These are phyloP conservation scores for Oreochromis aureus DNA, from an alignment of 2,113 vertebrate species.

Conservation along the genomic window DNA sequence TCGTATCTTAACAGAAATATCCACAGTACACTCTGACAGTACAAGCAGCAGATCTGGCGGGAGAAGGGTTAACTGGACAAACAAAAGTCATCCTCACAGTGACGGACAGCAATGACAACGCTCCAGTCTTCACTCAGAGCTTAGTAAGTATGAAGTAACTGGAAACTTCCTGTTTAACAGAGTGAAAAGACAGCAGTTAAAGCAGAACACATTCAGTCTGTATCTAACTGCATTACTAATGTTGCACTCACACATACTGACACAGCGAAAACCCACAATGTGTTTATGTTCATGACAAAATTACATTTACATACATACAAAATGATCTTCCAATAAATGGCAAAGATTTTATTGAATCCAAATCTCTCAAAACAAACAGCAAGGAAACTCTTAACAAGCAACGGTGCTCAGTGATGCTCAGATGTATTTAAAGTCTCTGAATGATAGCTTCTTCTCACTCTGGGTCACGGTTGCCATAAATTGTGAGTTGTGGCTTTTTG, in stretches of 20 bases:
- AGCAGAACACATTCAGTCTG: accelerated
- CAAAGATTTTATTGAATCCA: too few relatives aligned
- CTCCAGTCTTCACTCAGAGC: slow-evolving; percentile 67
- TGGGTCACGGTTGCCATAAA: too few relatives aligned
- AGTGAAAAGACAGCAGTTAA: not conserved
- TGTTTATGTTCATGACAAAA: too few relatives aligned
- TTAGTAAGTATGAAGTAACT: slow-evolving; percentile 60
- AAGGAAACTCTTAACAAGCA: too few relatives aligned
- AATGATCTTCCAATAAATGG: too few relatives aligned
- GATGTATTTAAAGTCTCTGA: too few relatives aligned
- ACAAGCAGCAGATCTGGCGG: not conserved
- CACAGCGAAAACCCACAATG: not conserved
- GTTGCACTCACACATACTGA: not conserved
- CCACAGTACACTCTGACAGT: not conserved
- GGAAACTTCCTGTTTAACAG: not conserved
- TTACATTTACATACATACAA: too few relatives aligned
- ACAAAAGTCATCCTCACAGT: slow-evolving; percentile 76
- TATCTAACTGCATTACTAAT: not conserved
- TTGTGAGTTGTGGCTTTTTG: too few relatives aligned
- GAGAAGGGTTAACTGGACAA: slow-evolving; percentile 45
- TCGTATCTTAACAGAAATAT: not conserved
- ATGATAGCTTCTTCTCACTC: too few relatives aligned
- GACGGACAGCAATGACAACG: slow-evolving; percentile 79
- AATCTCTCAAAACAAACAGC: too few relatives aligned
- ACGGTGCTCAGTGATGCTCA: too few relatives aligned